A percentile compares a stretch with the other conserved stretches of the same genome.
These are phyloP conservation scores for Amphibalanus amphitrite DNA, from an alignment of 1,140 invertebrate genomes.

Conservation along the genomic window DNA sequence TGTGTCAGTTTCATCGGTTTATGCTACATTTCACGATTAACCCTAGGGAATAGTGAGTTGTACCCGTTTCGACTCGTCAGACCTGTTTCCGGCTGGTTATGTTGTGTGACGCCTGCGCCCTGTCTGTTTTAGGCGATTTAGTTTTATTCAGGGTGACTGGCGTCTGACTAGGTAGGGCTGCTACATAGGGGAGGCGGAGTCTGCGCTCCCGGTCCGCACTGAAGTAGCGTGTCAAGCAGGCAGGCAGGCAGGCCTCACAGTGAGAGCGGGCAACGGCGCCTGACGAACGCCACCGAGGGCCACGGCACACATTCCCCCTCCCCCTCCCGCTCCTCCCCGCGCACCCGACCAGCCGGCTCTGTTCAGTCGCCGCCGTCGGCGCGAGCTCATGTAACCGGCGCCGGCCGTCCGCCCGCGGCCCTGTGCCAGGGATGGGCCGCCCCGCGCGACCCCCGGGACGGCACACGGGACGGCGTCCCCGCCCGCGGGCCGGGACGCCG, in stretches of 20 bases:
- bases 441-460: too few species aligned
- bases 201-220: too few species aligned
- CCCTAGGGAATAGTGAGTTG: too few species aligned
- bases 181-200: neutral
- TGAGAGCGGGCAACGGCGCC: too few species aligned
- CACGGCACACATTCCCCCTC: neutral
- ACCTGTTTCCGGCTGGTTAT: too few species aligned
- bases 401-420: too few species aligned
- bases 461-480: too few species aligned
- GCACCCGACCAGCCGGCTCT: neutral
- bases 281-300: neutral
- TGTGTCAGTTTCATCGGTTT: too few species aligned
- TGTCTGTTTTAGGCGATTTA: constrained; percentile 1
- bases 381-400: neutral
- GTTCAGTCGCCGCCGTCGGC: neutral
- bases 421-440: neutral
- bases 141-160: neutral
- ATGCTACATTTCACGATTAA: too few species aligned
- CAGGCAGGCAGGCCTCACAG: neutral
- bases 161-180: neutral
- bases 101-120: neutral
- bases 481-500: too few species aligned
- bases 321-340: neutral
- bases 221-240: neutral
- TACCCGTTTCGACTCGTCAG: too few species aligned